phyloP scores from a whole-genome alignment of 2,888 invertebrate species.

The Coelopa pilipes region DNA sequence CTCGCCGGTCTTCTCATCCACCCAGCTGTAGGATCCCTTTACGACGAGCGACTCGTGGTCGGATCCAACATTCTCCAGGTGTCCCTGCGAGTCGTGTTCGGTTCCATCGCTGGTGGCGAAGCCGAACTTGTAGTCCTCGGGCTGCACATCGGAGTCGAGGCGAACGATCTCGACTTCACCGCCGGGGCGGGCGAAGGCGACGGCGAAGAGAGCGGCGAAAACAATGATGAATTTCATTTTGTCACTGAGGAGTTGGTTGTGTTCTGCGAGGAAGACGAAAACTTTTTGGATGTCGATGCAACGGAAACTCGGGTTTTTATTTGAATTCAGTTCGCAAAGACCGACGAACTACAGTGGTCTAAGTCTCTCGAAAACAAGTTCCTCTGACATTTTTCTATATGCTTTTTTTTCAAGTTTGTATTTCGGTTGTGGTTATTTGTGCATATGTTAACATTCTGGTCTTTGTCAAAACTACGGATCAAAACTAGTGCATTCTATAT shows the following conservation, averaged over 20 bases:
- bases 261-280: neutral
- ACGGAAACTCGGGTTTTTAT: no score
- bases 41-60: slow-evolving; percentile 68
- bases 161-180: slow-evolving; percentile 49
- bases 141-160: slow-evolving; percentile 68
- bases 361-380: no score
- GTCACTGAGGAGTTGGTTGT: slow-evolving; percentile 2
- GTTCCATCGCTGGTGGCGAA: slow-evolving; percentile 61
- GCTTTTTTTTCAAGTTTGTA: no score
- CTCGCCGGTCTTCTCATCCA: slow-evolving; percentile 67
- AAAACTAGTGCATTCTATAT: no score
- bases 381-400: no score
- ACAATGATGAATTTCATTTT: slow-evolving; percentile 63
- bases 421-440: no score
- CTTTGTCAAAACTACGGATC: no score
- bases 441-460: no score
- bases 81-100: slow-evolving; percentile 67
- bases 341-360: no score
- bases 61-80: slow-evolving; percentile 67
- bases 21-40: slow-evolving; percentile 68
- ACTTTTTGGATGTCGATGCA: neutral
- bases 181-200: slow-evolving; percentile 53
- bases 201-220: slow-evolving; percentile 51
- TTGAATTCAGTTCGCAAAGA: no score
- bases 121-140: slow-evolving; percentile 69